A percentile compares a stretch with the other conserved stretches of the same genome.
Conservation (phyloP, 2,888 invertebrate genomes). For the Drosophila kuntzei region DNA sequence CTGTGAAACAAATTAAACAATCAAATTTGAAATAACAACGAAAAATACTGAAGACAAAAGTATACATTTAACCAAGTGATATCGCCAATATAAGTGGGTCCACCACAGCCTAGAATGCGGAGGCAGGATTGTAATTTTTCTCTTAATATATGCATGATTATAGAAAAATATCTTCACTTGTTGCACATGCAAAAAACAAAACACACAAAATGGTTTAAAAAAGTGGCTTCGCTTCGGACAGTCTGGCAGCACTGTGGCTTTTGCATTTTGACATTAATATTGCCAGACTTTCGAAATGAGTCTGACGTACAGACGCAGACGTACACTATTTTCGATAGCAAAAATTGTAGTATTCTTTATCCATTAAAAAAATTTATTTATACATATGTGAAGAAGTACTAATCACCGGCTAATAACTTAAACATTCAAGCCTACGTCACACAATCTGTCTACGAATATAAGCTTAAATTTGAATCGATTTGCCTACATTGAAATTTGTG, state of each 20-base stretch:
- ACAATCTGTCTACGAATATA: slow-evolving; percentile 1
- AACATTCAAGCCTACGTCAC: slow-evolving; percentile 16
- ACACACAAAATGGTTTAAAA: slow-evolving; percentile 33
- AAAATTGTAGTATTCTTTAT: slow-evolving; percentile 65
- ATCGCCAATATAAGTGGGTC: slow-evolving; percentile 39
- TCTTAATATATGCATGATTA: slow-evolving; percentile 48
- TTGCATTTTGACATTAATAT: slow-evolving; percentile 48
- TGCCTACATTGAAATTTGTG: slow-evolving; percentile 29
- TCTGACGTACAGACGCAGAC: slow-evolving; percentile 64
- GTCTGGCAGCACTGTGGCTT: slow-evolving; percentile 33
- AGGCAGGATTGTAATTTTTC: slow-evolving; percentile 53
- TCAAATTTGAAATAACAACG: background rate
- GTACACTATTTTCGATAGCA: slow-evolving; percentile 71
- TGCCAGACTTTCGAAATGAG: slow-evolving; percentile 49
- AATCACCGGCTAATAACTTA: slow-evolving; percentile 37
- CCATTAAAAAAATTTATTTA: slow-evolving; percentile 40
- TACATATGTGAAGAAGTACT: slow-evolving; percentile 35
- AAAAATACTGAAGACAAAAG: background rate
- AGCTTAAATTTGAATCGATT: slow-evolving; percentile 3
- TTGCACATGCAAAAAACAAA: slow-evolving; percentile 46
- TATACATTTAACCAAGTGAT: slow-evolving; percentile 80
- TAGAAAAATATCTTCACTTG: slow-evolving; percentile 38
- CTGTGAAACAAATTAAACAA: slow-evolving; percentile 52
- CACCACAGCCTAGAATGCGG: slow-evolving; percentile 24
- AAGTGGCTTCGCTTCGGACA: slow-evolving; percentile 23